Conservation (phyloP, 2,113 vertebrate genomes). For the Leptodactylus fuscus region DNA sequence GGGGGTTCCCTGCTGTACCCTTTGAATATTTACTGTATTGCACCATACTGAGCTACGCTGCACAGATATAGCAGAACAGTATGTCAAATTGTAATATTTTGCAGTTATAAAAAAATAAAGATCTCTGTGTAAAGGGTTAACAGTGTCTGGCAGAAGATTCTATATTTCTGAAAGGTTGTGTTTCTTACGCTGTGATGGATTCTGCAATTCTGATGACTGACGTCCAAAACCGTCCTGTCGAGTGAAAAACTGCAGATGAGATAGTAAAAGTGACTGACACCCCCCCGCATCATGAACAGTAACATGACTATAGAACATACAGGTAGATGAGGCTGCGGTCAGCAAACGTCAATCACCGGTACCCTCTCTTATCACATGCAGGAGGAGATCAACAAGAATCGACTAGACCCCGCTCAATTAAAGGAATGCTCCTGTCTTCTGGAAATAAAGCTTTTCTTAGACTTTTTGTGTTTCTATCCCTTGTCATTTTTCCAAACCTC, state of each 20-base stretch:
- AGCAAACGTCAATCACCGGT: not conserved
- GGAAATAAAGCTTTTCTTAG: not conserved
- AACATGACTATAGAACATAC: not conserved
- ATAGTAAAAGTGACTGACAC: slow-evolving; percentile 29
- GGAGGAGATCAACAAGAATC: not conserved
- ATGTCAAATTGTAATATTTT: not conserved
- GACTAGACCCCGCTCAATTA: not conserved
- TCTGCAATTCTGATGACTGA: slow-evolving; percentile 6
- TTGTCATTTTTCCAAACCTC: not conserved
- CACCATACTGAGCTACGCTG: not conserved
- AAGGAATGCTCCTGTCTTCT: too few species aligned
- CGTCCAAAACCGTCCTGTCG: not conserved
- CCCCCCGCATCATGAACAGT: not conserved
- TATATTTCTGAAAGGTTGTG: slow-evolving; percentile 20
- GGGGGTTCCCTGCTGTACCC: too few species aligned
- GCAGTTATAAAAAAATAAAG: too few species aligned
- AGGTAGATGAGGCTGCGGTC: not conserved
- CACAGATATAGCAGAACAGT: not conserved
- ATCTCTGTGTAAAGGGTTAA: not conserved
- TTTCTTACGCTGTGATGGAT: slow-evolving; percentile 27
- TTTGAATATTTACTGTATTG: too few species aligned
- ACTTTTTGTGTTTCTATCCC: not conserved
- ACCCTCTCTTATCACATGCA: not conserved
- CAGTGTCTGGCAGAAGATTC: not conserved
- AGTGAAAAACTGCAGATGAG: slow-evolving; percentile 34